These are phyloP conservation scores for Stenchaetothrips biformis DNA, from an alignment of 2,888 invertebrate species.

Conservation along the genomic window DNA sequence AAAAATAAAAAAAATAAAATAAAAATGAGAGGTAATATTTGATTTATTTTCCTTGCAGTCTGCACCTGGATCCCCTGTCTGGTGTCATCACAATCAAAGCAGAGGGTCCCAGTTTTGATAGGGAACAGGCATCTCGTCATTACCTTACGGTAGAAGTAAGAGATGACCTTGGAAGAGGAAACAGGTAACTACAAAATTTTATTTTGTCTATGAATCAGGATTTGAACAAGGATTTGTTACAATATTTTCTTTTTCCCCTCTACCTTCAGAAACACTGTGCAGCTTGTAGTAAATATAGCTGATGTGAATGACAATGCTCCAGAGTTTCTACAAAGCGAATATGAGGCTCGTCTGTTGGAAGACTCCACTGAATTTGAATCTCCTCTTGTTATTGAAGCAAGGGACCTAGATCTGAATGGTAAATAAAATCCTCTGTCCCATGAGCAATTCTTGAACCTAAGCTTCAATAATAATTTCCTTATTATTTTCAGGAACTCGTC, in stretches of 20 bases:
- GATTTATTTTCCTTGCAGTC: constrained; percentile 50
- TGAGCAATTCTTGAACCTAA: neutral
- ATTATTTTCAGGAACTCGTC: constrained; percentile 63
- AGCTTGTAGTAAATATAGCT: constrained; percentile 72
- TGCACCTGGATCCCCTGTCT: constrained; percentile 72
- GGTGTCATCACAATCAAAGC: constrained; percentile 79
- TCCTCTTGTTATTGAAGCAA: constrained; percentile 70
- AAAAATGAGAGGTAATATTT: neutral
- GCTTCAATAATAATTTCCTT: neutral
- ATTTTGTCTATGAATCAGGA: neutral
- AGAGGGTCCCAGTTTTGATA: constrained; percentile 72
- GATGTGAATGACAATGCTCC: constrained; percentile 91
- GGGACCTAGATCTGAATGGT: constrained; percentile 81
- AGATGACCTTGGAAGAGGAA: constrained; percentile 79
- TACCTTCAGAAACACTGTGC: constrained; percentile 62
- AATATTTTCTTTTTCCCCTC: neutral
- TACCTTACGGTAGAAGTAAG: constrained; percentile 84
- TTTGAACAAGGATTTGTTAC: constrained; percentile 13
- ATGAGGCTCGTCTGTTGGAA: constrained; percentile 77
- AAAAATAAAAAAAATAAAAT: neutral
- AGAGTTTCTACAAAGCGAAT: constrained; percentile 72
- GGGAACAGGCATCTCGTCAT: constrained; percentile 76
- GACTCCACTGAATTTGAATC: constrained; percentile 74
- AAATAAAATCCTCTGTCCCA: constrained; percentile 34
- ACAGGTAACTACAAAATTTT: constrained; percentile 49